Evolutionary conservation across 2,888 invertebrate genomes (phyloP).

Genomic region (Polyploca ridens): DNA sequence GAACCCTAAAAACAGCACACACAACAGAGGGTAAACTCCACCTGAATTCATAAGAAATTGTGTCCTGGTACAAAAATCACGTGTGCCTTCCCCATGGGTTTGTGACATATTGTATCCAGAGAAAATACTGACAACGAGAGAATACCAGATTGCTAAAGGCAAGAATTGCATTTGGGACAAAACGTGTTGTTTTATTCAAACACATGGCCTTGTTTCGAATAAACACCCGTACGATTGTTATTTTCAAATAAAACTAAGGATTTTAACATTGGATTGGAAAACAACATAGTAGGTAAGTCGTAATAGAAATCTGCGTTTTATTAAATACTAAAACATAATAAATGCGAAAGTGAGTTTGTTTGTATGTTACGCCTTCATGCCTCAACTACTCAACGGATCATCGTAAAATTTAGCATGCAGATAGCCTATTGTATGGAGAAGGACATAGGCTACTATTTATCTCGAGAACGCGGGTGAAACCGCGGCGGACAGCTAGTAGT

Average conservation of each 20-base stretch:
- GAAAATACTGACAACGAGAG: background rate
- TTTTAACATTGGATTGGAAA: background rate
- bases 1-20: no score
- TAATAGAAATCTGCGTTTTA: no score
- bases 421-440: no score
- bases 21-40: no score
- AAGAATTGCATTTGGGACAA: conserved; percentile 1
- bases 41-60: background rate
- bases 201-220: background rate
- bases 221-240: background rate
- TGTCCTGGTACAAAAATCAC: background rate
- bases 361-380: no score
- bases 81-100: background rate
- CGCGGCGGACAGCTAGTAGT: no score
- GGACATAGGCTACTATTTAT: no score
- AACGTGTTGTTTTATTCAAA: background rate
- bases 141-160: background rate
- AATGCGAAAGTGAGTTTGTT: no score
- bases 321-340: no score
- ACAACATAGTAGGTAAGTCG: background rate
- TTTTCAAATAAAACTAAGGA: background rate
- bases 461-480: no score
- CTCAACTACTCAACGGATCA: no score
- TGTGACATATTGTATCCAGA: background rate
- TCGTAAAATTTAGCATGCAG: no score